These are phyloP conservation scores for Eurosta solidaginis DNA, from an alignment of 1,140 invertebrate genomes.

Conservation along the genomic window DNA sequence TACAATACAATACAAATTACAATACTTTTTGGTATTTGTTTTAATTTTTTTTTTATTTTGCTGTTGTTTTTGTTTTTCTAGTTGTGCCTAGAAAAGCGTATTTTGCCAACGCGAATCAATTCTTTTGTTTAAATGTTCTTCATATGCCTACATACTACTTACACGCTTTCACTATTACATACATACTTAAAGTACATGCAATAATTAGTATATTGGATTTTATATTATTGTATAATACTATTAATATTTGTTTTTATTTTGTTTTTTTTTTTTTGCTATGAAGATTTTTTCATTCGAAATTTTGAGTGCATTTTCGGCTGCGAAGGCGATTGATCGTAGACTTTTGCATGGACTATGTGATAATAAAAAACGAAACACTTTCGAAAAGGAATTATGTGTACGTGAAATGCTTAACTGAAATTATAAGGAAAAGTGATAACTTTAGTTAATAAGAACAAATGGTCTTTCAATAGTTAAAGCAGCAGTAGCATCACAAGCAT, in stretches of 20 bases:
- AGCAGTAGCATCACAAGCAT: too few relatives aligned
- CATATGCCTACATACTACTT: conserved; percentile 8
- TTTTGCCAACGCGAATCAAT: neutral
- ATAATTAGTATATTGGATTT: neutral
- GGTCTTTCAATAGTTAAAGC: too few relatives aligned
- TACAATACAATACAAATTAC: conserved; percentile 22
- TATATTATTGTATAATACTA: neutral
- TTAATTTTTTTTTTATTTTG: too few relatives aligned
- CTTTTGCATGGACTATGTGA: neutral
- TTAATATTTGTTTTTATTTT: neutral
- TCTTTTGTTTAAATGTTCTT: neutral
- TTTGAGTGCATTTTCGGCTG: neutral
- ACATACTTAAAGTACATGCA: neutral
- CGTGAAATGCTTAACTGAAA: too few relatives aligned
- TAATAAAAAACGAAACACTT: neutral
- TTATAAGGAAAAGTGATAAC: too few relatives aligned
- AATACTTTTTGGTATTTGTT: neutral
- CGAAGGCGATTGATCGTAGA: neutral
- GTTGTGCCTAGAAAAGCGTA: conserved; percentile 16
- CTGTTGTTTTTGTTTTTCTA: neutral
- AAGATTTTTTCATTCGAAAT: neutral
- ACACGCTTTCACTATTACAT: conserved; percentile 2
- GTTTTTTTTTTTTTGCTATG: neutral
- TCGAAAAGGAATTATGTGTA: too few relatives aligned
- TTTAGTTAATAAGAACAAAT: too few relatives aligned